Evolutionary conservation across 2,888 invertebrate genomes (phyloP).

Genomic region (Plusia festucae): DNA sequence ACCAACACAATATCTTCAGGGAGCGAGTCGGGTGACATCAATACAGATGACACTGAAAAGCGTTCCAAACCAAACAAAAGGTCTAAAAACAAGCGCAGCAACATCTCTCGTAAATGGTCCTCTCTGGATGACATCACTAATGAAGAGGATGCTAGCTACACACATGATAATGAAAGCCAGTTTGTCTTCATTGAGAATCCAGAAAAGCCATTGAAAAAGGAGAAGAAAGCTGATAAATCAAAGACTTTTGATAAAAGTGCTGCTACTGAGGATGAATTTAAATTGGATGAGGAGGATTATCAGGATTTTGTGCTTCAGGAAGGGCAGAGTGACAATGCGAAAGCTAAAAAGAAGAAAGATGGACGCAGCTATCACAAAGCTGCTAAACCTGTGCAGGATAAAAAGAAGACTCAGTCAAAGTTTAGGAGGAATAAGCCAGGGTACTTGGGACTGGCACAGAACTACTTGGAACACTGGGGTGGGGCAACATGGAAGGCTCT

Average conservation of each 20-base stretch:
- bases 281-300: conserved; percentile 76
- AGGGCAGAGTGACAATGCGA: conserved; percentile 73
- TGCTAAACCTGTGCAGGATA: conserved; percentile 78
- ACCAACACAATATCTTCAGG: conserved; percentile 82
- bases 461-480: conserved; percentile 88
- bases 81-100: conserved; percentile 83
- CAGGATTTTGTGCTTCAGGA: conserved; percentile 79
- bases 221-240: conserved; percentile 76
- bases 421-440: conserved; percentile 80
- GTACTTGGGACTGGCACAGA: conserved; percentile 82
- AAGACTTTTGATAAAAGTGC: conserved; percentile 72
- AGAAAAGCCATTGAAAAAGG: conserved; percentile 81
- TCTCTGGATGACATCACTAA: conserved; percentile 88
- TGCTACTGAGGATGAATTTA: conserved; percentile 72
- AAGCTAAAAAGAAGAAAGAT: conserved; percentile 86
- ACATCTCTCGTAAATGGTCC: conserved; percentile 89
- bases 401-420: conserved; percentile 86
- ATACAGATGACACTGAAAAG: conserved; percentile 82
- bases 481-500: conserved; percentile 90
- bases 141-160: conserved; percentile 76
- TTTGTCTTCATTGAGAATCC: conserved; percentile 85
- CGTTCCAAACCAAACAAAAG: conserved; percentile 78
- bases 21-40: conserved; percentile 86
- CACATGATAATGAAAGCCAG: conserved; percentile 79
- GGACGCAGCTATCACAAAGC: conserved; percentile 76